A percentile compares a stretch with the other conserved stretches of the same genome.
phyloP scores from a whole-genome alignment of 2,797 vertebrate genomes.

The Iguana delicatissima region DNA sequence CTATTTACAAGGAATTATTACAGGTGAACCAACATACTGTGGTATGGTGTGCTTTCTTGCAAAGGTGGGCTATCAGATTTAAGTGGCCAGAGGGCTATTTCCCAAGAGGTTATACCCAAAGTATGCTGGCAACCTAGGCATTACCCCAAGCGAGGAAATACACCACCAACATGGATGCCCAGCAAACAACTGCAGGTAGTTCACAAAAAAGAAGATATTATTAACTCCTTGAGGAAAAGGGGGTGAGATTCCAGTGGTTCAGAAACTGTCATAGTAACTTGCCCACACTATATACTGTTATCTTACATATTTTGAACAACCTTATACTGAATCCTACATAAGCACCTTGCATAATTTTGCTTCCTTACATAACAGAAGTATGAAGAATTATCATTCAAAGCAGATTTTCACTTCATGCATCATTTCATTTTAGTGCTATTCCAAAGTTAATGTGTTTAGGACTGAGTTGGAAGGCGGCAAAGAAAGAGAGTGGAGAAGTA shows the following conservation, averaged over 20 bases:
- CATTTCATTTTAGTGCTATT: conserved; percentile 34
- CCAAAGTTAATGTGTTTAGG: conserved; percentile 17
- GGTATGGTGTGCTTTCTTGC: not conserved
- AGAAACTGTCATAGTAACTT: not conserved
- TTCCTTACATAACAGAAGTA: not conserved
- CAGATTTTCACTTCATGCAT: conserved; percentile 18
- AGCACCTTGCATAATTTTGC: not conserved
- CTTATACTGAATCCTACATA: not conserved
- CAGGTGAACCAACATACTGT: not conserved
- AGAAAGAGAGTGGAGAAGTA: conserved; percentile 62
- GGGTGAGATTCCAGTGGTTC: not conserved
- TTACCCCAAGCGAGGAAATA: not conserved
- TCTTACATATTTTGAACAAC: not conserved
- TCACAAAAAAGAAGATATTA: not conserved
- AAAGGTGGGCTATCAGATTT: not conserved
- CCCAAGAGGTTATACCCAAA: not conserved
- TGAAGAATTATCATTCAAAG: conserved; percentile 10
- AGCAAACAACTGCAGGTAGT: not conserved
- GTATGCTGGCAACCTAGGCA: not conserved
- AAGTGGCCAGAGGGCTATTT: not conserved
- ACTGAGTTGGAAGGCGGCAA: not conserved
- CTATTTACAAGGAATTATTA: not conserved
- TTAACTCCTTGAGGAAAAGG: not conserved
- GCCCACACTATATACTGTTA: too few relatives aligned
- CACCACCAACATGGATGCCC: not conserved